These are phyloP conservation scores for Drosophila koepferae DNA, from an alignment of 2,888 invertebrate species.

Conservation along the genomic window DNA sequence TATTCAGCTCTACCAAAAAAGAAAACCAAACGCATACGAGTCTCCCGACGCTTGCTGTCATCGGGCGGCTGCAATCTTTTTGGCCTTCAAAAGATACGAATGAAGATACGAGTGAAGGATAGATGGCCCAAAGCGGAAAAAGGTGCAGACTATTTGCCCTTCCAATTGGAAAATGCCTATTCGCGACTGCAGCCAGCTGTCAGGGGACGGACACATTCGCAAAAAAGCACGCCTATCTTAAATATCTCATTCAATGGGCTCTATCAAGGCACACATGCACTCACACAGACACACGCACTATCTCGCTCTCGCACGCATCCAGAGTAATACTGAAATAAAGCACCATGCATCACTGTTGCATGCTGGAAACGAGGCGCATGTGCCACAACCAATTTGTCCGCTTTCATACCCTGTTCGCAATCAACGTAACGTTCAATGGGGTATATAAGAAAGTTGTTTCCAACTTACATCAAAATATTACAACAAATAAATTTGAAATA, in stretches of 20 bases:
- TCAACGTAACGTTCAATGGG: neutral
- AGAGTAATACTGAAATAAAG: neutral
- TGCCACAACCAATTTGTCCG: slow-evolving; percentile 40
- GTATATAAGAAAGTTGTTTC: neutral
- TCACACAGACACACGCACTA: neutral
- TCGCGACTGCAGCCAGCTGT: slow-evolving; percentile 9
- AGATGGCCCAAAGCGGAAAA: neutral
- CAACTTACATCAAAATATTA: neutral
- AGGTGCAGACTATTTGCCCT: slow-evolving; percentile 12
- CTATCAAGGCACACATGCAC: slow-evolving; percentile 7
- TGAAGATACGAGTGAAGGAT: neutral
- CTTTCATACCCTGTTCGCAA: slow-evolving; percentile 1
- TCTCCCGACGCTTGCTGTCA: slow-evolving; percentile 24
- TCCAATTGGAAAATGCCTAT: slow-evolving; percentile 25
- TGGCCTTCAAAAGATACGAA: slow-evolving; percentile 31
- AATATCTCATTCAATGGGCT: slow-evolving; percentile 30
- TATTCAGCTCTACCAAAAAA: neutral
- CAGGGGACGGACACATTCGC: neutral
- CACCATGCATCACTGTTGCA: slow-evolving; percentile 53
- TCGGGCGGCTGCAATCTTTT: slow-evolving; percentile 22
- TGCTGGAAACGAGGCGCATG: slow-evolving; percentile 23
- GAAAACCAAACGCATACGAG: slow-evolving; percentile 21
- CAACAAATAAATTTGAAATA: neutral
- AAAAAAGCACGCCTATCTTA: slow-evolving; percentile 12
- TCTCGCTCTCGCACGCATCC: neutral